phyloP scores from a whole-genome alignment of 2,797 vertebrate genomes.

The Gobio occitaniae region DNA sequence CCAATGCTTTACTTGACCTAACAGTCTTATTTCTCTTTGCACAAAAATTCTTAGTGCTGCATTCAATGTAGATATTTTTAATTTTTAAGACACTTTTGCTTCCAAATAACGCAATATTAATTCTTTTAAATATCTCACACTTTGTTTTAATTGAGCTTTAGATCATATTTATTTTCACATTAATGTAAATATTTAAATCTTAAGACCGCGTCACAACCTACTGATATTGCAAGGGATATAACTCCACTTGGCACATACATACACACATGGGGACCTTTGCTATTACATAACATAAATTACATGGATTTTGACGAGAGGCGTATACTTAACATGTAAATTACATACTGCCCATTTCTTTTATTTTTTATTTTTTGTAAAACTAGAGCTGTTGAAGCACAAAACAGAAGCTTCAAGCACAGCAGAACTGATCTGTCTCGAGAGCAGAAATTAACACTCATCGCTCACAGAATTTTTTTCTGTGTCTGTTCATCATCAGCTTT shows the following conservation, averaged over 20 bases:
- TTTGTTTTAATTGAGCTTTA: constrained; percentile 42
- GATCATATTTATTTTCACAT: constrained; percentile 44
- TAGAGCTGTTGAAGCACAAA: constrained; percentile 47
- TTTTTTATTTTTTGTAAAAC: constrained; percentile 23
- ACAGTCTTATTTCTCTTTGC: not conserved
- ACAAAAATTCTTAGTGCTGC: constrained; percentile 33
- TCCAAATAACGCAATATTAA: constrained; percentile 32
- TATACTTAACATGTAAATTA: constrained; percentile 3
- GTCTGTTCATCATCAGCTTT: not conserved
- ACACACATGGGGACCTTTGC: constrained; percentile 43
- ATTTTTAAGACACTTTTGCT: constrained; percentile 16
- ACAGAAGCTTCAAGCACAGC: constrained; percentile 27
- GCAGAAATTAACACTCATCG: not conserved
- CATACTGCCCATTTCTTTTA: not conserved
- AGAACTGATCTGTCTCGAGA: not conserved
- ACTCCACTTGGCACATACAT: constrained; percentile 43
- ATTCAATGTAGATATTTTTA: constrained; percentile 34
- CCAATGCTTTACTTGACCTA: constrained; percentile 24
- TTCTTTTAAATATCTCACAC: not conserved
- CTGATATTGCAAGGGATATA: constrained; percentile 38
- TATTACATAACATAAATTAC: constrained; percentile 38
- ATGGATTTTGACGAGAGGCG: not conserved
- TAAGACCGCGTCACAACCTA: constrained; percentile 45
- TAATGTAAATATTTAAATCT: constrained; percentile 35
- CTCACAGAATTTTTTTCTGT: not conserved